A percentile compares a stretch with the other conserved stretches of the same genome.
phyloP scores from a whole-genome alignment of 2,113 vertebrate species.

The Plestiodon gilberti region DNA sequence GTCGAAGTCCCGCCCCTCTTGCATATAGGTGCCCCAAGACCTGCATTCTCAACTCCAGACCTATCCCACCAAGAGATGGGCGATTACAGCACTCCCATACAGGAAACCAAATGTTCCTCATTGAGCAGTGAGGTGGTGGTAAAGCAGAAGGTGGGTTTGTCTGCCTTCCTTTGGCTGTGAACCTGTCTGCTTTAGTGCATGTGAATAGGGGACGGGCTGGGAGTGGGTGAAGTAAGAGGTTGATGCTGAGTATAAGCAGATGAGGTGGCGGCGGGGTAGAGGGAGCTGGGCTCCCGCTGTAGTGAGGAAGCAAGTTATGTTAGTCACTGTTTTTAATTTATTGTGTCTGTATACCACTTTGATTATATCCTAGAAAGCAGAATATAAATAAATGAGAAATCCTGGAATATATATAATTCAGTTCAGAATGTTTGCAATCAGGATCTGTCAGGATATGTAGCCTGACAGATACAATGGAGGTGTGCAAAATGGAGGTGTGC shows the following conservation, averaged over 20 bases:
- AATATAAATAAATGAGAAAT: too few species aligned
- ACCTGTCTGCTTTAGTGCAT: not conserved
- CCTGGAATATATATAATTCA: too few species aligned
- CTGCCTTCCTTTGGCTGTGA: not conserved
- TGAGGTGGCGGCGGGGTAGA: not conserved
- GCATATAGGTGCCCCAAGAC: too few species aligned
- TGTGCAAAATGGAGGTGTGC: too few species aligned
- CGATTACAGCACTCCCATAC: not conserved
- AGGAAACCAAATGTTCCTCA: not conserved
- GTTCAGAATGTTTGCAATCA: too few species aligned
- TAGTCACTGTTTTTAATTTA: too few species aligned
- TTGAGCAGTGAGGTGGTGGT: not conserved
- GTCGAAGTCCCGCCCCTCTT: fast-evolving
- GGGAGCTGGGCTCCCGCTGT: not conserved
- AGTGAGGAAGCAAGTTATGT: not conserved
- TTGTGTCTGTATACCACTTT: too few species aligned
- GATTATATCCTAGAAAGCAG: too few species aligned
- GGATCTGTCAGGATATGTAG: too few species aligned
- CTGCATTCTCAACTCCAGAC: fast-evolving
- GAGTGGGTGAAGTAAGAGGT: not conserved
- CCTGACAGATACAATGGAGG: too few species aligned
- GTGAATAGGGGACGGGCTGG: not conserved
- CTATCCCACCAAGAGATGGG: not conserved
- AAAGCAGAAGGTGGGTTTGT: not conserved
- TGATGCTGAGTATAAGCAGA: not conserved